Evolutionary conservation across 2,113 vertebrate species (phyloP).

Genomic region (Rattus norvegicus): DNA sequence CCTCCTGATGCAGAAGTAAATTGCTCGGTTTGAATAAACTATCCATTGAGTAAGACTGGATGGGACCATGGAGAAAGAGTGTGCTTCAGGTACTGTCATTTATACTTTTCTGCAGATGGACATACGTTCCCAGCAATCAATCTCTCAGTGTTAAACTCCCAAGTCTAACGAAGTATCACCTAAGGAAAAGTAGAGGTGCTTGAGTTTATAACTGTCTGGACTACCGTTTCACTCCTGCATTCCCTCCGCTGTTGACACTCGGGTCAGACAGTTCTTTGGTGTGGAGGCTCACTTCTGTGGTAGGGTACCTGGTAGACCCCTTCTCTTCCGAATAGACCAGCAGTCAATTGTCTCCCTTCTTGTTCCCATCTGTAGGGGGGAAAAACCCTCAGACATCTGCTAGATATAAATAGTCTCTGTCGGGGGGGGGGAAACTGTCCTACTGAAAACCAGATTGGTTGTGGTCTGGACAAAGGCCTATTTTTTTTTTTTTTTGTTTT

Average conservation of each 20-base stretch:
- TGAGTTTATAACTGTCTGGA: background rate
- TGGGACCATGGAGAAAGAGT: background rate
- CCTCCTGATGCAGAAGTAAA: background rate
- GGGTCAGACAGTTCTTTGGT: background rate
- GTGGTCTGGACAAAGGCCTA: background rate
- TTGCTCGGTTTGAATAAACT: constrained; percentile 13
- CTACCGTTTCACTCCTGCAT: background rate
- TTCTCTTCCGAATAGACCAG: background rate
- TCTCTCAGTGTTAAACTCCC: constrained; percentile 34
- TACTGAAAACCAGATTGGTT: constrained; percentile 17
- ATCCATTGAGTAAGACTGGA: background rate
- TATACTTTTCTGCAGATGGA: background rate
- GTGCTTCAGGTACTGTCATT: background rate
- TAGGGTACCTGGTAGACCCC: background rate
- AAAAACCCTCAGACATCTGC: background rate
- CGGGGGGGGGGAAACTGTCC: background rate
- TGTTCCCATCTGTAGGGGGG: background rate
- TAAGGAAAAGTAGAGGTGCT: background rate
- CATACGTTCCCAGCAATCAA: background rate
- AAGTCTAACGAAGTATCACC: background rate
- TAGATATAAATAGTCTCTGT: background rate
- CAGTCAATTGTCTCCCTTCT: background rate
- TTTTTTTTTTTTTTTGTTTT: background rate
- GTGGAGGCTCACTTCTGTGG: background rate
- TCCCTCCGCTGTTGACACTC: background rate